Evolutionary conservation across 2,797 vertebrate genomes (phyloP), one percentile per base, ranked within the genome.

Genomic region (Nasua narica): DNA sequence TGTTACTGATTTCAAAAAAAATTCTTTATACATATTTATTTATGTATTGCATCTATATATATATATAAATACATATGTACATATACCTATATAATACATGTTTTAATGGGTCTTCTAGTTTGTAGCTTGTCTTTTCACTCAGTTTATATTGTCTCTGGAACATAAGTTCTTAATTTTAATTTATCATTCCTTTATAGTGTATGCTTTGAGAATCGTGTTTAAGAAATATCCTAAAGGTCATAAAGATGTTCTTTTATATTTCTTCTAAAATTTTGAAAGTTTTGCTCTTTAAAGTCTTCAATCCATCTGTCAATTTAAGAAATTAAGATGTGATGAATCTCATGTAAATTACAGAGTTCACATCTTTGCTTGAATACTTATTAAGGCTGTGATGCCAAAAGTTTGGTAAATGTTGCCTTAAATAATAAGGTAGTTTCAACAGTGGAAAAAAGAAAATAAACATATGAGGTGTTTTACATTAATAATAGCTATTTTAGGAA

Each of bases 311-410:
- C 72, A 90, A 32, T 46, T 40, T 70, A 74, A 85, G 60, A 72
- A 92, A 81, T 90, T 65, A 90, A 86, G 72, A 90, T 90, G 16
- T 95, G 79, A 74, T 87, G 23, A 76, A n/a, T 87, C 27, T 77
- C 72, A 69, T 23, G 40, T 85, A 92, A 81, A 91, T 58, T 69
- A 43, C 14, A 56, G 14, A 78, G 74, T 72, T 91, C 43, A 78
- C 35, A 25, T 65, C 43, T 74, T 84, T 90, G 29, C 58, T 58
- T 86, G 48, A 94, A 87, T 83, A 29, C 76, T 23, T 29, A 35
- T 50, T 82, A 65, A 83, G 27, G 52, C 60, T 88, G 2, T 87
- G 62, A 15, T 79, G 18, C 19, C 60, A 50, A n/a, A 65, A 76
- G n/a, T 86, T 90, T 79, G 32, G 37, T 92, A 83, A 67, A 74